These are phyloP conservation scores for Myrmecophaga tridactyla DNA, from an alignment of 2,113 vertebrate genomes.

Conservation along the genomic window DNA sequence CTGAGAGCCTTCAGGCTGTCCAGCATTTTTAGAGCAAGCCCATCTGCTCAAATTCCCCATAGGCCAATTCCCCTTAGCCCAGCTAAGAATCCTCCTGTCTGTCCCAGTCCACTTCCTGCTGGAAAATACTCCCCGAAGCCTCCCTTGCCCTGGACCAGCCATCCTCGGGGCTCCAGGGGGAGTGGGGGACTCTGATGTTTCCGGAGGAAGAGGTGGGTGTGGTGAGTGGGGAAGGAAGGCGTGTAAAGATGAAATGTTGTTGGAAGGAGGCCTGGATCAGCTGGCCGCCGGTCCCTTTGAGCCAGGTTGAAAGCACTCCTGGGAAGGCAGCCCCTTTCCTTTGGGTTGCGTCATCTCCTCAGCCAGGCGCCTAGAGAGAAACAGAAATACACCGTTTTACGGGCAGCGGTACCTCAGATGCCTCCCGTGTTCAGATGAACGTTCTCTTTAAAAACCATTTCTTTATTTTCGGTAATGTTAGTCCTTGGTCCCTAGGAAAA, in stretches of 20 bases:
- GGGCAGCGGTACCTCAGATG: rapidly evolving
- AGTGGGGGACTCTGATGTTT: not conserved
- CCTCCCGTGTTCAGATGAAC: not conserved
- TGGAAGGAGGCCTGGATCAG: not conserved
- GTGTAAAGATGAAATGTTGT: rapidly evolving
- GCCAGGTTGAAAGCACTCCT: rapidly evolving
- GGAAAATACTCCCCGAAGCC: not conserved
- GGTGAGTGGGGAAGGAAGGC: not conserved
- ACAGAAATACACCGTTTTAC: rapidly evolving
- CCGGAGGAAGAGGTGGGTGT: not conserved
- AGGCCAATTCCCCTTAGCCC: no score
- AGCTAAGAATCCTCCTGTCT: not conserved
- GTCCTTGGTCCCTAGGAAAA: not conserved
- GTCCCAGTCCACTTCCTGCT: not conserved
- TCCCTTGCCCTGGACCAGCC: not conserved
- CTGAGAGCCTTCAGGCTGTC: not conserved
- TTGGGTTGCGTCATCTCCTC: rapidly evolving
- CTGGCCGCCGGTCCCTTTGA: no score
- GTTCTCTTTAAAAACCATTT: not conserved
- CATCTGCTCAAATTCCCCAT: not conserved
- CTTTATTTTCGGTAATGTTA: not conserved
- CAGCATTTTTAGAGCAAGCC: not conserved
- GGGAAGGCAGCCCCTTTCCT: rapidly evolving
- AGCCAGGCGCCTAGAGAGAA: not conserved
- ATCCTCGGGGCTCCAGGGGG: not conserved